Evolutionary conservation across 2,888 invertebrate species (phyloP).

Genomic region (Subacronicta megacephala): DNA sequence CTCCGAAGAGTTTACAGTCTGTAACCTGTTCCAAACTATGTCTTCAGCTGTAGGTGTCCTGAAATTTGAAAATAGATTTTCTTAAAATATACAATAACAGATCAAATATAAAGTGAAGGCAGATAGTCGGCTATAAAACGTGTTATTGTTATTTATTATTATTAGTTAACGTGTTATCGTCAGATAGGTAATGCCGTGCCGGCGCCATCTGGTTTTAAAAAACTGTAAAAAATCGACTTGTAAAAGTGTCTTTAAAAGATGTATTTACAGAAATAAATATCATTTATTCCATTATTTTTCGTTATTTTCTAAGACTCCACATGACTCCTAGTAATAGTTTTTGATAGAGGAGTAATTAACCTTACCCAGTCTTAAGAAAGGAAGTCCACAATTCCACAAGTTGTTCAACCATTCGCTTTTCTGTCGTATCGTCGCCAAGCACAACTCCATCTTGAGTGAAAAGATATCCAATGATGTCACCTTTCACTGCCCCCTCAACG

Average conservation of each 20-base stretch:
- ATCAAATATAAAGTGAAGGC: too few species aligned
- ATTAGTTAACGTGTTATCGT: too few species aligned
- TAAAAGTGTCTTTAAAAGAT: too few species aligned
- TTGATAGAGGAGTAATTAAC: neutral
- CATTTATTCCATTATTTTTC: too few species aligned
- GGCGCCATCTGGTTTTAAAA: too few species aligned
- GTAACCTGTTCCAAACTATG: conserved; percentile 66
- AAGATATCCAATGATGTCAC: conserved; percentile 88
- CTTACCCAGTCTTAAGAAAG: conserved; percentile 89
- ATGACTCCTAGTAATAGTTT: too few species aligned
- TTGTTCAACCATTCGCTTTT: conserved; percentile 59
- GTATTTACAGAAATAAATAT: too few species aligned
- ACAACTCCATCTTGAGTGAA: conserved; percentile 70
- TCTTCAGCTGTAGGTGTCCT: conserved; percentile 66
- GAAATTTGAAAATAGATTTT: conserved; percentile 42
- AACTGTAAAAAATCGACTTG: too few species aligned
- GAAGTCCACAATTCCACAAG: conserved; percentile 76
- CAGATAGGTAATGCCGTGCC: too few species aligned
- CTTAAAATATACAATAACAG: neutral
- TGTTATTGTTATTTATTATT: too few species aligned
- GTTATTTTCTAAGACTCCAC: too few species aligned
- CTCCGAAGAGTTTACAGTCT: conserved; percentile 46
- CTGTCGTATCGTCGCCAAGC: conserved; percentile 51
- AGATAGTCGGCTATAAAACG: too few species aligned
- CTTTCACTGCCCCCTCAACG: conserved; percentile 84